These are phyloP conservation scores for Xylophagus ater DNA, from an alignment of 2,888 invertebrate species.

Conservation along the genomic window DNA sequence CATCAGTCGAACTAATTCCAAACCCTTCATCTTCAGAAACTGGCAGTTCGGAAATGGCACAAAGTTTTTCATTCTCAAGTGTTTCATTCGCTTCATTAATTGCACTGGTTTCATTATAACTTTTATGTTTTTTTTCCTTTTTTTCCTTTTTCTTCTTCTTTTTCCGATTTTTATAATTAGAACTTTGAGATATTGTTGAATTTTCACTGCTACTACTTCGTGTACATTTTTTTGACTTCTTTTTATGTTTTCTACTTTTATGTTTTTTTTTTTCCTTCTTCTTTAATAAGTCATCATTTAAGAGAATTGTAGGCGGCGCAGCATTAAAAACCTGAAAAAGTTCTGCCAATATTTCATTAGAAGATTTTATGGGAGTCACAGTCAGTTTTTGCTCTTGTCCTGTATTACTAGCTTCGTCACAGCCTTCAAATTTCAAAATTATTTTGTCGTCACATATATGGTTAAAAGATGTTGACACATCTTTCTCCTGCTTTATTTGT, in stretches of 20 bases:
- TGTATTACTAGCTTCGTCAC: no score
- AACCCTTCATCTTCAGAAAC: conserved; percentile 17
- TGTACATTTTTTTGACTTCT: conserved; percentile 23
- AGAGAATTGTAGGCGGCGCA: conserved; percentile 49
- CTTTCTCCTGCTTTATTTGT: conserved; percentile 33
- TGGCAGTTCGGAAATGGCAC: conserved; percentile 16
- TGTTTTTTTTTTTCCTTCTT: conserved; percentile 28
- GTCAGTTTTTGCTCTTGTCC: conserved; percentile 31
- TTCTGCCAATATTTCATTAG: conserved; percentile 66
- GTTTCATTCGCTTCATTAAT: conserved; percentile 21
- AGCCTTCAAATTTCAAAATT: conserved; percentile 3
- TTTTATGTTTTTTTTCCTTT: conserved; percentile 21
- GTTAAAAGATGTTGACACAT: conserved; percentile 22
- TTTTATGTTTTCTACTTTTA: conserved; percentile 35
- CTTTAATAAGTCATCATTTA: conserved; percentile 37
- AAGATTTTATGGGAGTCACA: conserved; percentile 34
- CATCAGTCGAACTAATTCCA: no score
- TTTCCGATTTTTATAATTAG: conserved; percentile 29
- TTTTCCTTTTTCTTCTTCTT: conserved; percentile 32
- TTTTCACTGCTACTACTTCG: conserved; percentile 23
- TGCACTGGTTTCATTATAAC: conserved; percentile 23
- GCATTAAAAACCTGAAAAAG: conserved; percentile 65
- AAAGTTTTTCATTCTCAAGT: conserved; percentile 18
- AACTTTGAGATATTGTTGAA: conserved; percentile 19
- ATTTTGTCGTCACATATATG: background rate